A percentile compares a stretch with the other conserved stretches of the same genome.
These are phyloP conservation scores for Numenius arquata DNA, from an alignment of 2,113 vertebrate genomes.

Conservation along the genomic window DNA sequence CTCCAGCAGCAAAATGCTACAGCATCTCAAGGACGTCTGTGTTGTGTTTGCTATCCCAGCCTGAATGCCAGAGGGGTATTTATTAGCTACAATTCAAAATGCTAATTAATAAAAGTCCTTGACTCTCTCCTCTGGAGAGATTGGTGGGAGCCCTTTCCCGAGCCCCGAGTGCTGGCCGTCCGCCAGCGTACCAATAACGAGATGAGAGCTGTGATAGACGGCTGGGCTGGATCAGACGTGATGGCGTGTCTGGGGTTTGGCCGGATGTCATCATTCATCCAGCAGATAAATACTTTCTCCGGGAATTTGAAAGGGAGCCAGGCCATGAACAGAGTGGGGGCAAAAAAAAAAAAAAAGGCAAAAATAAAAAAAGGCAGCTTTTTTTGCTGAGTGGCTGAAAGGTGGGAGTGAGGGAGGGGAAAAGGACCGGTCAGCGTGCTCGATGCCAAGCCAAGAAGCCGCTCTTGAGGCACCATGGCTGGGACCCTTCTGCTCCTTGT, in stretches of 20 bases:
- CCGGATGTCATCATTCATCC: slow-evolving; percentile 49
- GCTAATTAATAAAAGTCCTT: slow-evolving; percentile 76
- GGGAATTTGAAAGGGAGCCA: slow-evolving; percentile 46
- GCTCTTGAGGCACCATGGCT: accelerated
- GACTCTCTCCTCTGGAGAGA: slow-evolving; percentile 73
- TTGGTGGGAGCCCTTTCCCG: slow-evolving; percentile 66
- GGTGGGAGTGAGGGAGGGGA: not conserved
- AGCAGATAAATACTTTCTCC: slow-evolving; percentile 35
- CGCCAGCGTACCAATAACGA: slow-evolving; percentile 17
- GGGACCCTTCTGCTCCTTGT: not conserved
- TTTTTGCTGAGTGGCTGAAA: slow-evolving; percentile 4
- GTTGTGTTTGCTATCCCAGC: not conserved
- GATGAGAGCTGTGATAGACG: slow-evolving; percentile 18
- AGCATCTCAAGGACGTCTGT: slow-evolving; percentile 33
- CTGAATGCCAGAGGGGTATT: slow-evolving; percentile 25
- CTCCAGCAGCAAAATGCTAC: not conserved
- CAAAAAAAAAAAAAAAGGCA: not conserved
- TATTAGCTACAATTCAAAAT: slow-evolving; percentile 49
- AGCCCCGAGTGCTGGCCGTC: slow-evolving; percentile 42
- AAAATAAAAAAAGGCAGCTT: not conserved
- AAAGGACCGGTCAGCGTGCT: not conserved
- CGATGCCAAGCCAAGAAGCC: not conserved
- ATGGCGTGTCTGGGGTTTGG: slow-evolving; percentile 32
- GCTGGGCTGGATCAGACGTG: slow-evolving; percentile 6
- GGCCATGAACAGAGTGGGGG: not conserved